Evolutionary conservation across 2,888 invertebrate genomes (phyloP), one percentile per base, ranked within the genome.

Genomic region (Hartigia nigra): DNA sequence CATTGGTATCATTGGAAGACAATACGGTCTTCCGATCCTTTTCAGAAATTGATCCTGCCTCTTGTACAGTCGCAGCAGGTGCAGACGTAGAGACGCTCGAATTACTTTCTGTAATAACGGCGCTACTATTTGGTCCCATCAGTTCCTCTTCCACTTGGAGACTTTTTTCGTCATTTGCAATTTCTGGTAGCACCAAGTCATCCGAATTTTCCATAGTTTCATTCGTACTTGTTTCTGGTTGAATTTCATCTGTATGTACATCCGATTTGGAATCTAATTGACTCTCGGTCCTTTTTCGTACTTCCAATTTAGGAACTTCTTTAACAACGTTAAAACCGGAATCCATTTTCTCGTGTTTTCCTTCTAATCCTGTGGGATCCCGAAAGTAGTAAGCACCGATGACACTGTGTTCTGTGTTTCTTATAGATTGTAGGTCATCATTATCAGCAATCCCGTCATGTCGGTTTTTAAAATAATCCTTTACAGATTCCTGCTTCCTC

Each of bases 101-200:
- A 55, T 23, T 14, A 23, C 23, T 55, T 23, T 55, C 23, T 23
- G 23, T 55, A 23, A 23, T 55, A 55, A 55, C 39, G 23, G 39
- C 39, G 23, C 39, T 55, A 5, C 9, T 55, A 55, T 23, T 55
- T 23, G 39, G 23, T 55, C 39, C 39, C 39, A 55, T 55, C 9
- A 23, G 9, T 2, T 55, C 39, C 39, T 37, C 70, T 12, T 70
- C 39, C 37, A 81, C 78, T 37, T 83, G 79, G n/a, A 83, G 81
- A 4, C 81, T 76, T 39, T 86, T 86, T 37, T 83, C 85, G 76
- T 86, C 86, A 78, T 82, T 83, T 70, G 82, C 78, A 23, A 82
- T 79, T 80, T 82, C 84, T 12, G 81, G 74, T 31, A 55, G 5
- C 39, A 55, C 39, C 39, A 55, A 23, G 39, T 82, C 82, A 4